phyloP scores from a whole-genome alignment of 2,113 vertebrate species.

The Hydrochoerus hydrochaeris region DNA sequence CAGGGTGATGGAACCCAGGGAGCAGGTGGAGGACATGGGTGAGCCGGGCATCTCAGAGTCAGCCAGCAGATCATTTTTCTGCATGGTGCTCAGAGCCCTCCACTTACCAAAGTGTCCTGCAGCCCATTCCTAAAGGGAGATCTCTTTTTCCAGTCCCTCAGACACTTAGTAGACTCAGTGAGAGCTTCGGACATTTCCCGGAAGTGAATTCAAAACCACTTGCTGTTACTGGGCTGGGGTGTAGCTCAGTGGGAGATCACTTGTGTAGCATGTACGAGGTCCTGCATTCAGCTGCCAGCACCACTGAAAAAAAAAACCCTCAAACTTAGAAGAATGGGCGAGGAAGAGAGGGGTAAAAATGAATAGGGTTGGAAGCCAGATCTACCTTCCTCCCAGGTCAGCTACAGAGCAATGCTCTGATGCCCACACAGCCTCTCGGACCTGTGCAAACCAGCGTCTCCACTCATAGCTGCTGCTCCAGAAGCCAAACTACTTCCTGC shows the following conservation, averaged over 20 bases:
- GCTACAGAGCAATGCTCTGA: not conserved
- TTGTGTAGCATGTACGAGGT: not conserved
- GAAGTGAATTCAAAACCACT: not conserved
- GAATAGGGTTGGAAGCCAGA: rapidly evolving
- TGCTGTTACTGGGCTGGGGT: not conserved
- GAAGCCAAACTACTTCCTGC: not conserved
- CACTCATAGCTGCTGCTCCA: not conserved
- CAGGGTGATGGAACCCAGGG: not conserved
- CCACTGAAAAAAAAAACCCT: not conserved
- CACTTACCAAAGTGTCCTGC: not conserved
- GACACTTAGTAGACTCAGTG: not conserved
- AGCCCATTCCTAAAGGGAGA: not conserved
- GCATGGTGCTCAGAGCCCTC: not conserved
- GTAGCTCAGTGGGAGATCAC: not conserved
- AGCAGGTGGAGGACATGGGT: not conserved
- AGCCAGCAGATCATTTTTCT: not conserved
- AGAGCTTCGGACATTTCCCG: not conserved
- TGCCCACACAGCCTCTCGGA: rapidly evolving
- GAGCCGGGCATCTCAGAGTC: not conserved
- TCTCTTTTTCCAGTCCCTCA: not conserved
- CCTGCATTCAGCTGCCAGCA: not conserved
- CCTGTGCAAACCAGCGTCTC: not conserved
- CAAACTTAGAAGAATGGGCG: not conserved
- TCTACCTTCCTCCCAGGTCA: not conserved
- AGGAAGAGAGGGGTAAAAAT: not conserved